These are phyloP conservation scores for Amphimallon solstitiale DNA, from an alignment of 2,888 invertebrate species.

Conservation along the genomic window DNA sequence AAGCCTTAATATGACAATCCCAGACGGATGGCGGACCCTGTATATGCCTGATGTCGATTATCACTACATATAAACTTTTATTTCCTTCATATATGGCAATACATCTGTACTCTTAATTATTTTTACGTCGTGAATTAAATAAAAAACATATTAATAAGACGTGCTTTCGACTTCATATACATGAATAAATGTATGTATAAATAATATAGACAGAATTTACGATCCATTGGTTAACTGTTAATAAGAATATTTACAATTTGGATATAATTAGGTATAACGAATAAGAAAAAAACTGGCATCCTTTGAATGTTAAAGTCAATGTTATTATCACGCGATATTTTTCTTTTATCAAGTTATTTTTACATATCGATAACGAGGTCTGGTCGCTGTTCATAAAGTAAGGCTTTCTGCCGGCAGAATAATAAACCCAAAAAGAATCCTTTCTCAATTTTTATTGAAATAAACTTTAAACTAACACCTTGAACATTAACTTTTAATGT, in stretches of 20 bases:
- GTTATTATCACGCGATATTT: slow-evolving; percentile 18
- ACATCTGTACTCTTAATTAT: slow-evolving; percentile 10
- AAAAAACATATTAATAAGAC: slow-evolving; percentile 22
- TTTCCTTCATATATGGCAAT: slow-evolving; percentile 17
- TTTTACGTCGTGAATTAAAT: slow-evolving; percentile 27
- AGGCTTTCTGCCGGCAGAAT: too few relatives aligned
- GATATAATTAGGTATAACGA: slow-evolving; percentile 1
- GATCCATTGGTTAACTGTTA: slow-evolving; percentile 7
- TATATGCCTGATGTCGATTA: slow-evolving; percentile 2
- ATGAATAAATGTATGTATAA: neutral
- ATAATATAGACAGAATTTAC: slow-evolving; percentile 13
- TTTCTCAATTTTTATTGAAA: too few relatives aligned
- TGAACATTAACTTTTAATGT: too few relatives aligned
- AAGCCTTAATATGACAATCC: too few relatives aligned
- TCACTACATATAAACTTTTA: slow-evolving; percentile 16
- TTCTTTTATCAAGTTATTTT: neutral
- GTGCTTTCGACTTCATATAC: neutral
- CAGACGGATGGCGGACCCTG: too few relatives aligned
- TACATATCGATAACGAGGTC: too few relatives aligned
- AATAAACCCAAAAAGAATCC: too few relatives aligned
- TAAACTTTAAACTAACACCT: too few relatives aligned
- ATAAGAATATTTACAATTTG: neutral
- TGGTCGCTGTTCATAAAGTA: too few relatives aligned
- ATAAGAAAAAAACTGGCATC: neutral
- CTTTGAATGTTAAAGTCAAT: neutral